Base-by-base conservation (phyloP, 2,797 vertebrate genomes). In the Ceryle rudis region DNA sequence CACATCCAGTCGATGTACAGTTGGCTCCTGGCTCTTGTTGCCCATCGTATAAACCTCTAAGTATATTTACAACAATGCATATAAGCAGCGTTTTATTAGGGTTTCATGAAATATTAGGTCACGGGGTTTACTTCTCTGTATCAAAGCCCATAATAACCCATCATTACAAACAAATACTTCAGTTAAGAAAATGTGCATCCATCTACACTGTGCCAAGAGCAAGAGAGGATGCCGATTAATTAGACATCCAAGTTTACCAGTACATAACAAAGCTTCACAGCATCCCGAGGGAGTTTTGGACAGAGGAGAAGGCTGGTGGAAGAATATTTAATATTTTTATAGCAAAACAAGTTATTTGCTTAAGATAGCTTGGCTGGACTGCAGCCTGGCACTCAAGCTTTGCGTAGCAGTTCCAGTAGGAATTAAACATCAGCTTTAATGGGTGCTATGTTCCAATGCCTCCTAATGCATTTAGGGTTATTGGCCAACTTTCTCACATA, bases 301-400 rank as follows among this genome's bases (percentile, higher is more conserved):
- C 91, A 92, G 80, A 75, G 89, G 83, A 88, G 86, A 95, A 97
- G 82, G 94, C 60, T 95, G 87, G 95, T 96, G 86, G 94, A 97
- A 97, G 94, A 95, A 97, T 96, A 98, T 96, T 97, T 97, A 97
- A 96, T 97, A 98, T 97, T 98, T 98, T 96, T 96, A 98, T 80
- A 97, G 96, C 97, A 97, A 98, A 96, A 96, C 97, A 98, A 97
- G 97, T 97, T 97, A 98, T 98, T 97, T 98, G 97, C 97, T 98
- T 98, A 98, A 98, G 98, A 98, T 71, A 95, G 87, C 89, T 97
- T 98, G 98, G 98, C 98, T 97, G 92, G 92, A 90, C 91, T 75
- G 28, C n/a, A 78, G 94, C 81, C 97, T 98, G 98, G 98, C 98
- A 98, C 94, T 89, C 72, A 64, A 88, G 72, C 95, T 88, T 96